Base-by-base conservation (phyloP, 1,140 invertebrate species). In the Drosophila pachea region DNA sequence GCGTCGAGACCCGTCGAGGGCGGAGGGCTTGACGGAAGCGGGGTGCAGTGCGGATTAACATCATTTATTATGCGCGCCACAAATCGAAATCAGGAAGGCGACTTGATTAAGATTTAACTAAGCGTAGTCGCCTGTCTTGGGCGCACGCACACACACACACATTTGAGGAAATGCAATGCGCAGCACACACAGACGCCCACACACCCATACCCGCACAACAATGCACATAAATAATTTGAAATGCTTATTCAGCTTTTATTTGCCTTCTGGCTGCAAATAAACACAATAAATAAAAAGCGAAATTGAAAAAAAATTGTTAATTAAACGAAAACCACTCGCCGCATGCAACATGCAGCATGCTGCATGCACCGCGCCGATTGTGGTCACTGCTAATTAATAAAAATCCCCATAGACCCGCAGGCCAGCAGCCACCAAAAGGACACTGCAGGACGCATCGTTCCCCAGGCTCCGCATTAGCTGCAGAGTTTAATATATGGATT, bases 101-200 rank as follows among this genome's bases (percentile, higher is more conserved):
- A 81, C 81, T 84, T 84, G 81, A 84, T 84, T 86, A 84, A 84
- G 81, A 84, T 84, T 84, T 84, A 84, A 84, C 81, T 86, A 77
- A 84, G 77, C 76, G 84, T 71, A 16, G 9, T n/a, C 16, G 42
- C 32, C 60, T 43, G 29, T 33, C 12, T 45, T 29, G 29, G 35
- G 6, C 50, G 11, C 12, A 54, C n/a, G 6, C 4, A 48, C 22
- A 48, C 45, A 29, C 22, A 6, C 22, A 31, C 47, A 49, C 16
- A 22, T 22, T 22, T 22, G 22, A 22, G 22, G 22, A 1, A 22
- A 22, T 22, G 22, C 22, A 22, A 22, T n/a, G n/a, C n/a, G n/a
- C n/a, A n/a, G n/a, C n/a, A 29, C 43, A 14, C 61, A 31, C 56
- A 62, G 35, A 32, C 47, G n/a, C 31, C 32, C 29, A 49, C 31